Evolutionary conservation across 2,113 vertebrate species (phyloP), one percentile per base, ranked within the genome.

Genomic region (Pteruthius melanotis): DNA sequence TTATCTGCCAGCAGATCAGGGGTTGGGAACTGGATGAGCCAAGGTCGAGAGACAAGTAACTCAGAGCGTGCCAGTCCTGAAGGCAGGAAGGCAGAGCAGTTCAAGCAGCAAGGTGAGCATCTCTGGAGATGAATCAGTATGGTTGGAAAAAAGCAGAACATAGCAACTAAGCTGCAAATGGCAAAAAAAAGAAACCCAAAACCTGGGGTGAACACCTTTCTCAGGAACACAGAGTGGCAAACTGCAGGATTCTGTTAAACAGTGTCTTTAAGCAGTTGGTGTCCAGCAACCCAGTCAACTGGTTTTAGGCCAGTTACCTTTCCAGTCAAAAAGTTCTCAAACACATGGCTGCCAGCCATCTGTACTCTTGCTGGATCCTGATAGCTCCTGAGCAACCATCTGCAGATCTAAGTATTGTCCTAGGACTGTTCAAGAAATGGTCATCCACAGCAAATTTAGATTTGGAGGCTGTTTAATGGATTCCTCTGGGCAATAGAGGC

Each of bases 211-310:
- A 72, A 65, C 30, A 52, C 9, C 18, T 84, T 65, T 40, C 50
- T 69, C 53, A 77, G 50, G 13, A 54, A 26, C 33, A 83, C 15
- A 77, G 20, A 74, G 28, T 14, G 89, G 21, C 31, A 78, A 65
- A 65, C 13, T 57, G 24, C 19, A 74, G 59, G 30, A 68, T 57
- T 27, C 40, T 91, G 40, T 77, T 74, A 87, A 91, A 75, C 26
- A 39, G 35, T 14, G 44, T 59, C 15, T 59, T 80, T 33, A 76
- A 64, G 21, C 8, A 74, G 47, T 20, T 35, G 33, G 17, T 81
- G n/a, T 35, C 45, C 2, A 0, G 37, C 10, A 72, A 47, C 9
- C 4, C 37, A 24, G 26, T n/a, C 20, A 23, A 7, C 0, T 63
- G 19, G 15, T 52, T 84, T 74, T 45, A 74, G 42, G 40, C n/a